phyloP scores from a whole-genome alignment of 64 coral and sea anemone genomes.

The Stichodactyla helianthus region DNA sequence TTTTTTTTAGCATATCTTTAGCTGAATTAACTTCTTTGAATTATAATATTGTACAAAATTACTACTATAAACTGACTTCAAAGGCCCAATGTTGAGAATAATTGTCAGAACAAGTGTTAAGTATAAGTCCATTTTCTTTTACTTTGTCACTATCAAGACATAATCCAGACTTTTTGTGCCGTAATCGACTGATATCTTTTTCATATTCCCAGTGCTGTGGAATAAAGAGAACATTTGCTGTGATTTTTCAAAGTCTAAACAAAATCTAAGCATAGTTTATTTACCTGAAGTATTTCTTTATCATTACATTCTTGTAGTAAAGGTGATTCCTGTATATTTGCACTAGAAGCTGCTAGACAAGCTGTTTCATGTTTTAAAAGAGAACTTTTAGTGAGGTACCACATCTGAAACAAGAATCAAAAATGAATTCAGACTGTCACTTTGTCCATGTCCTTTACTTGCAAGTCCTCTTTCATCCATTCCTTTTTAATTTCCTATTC shows the following conservation, averaged over 20 bases:
- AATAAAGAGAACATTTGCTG: not conserved
- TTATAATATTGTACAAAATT: not conserved
- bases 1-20: no score
- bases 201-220: constrained; percentile 83
- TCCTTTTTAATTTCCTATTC: not conserved
- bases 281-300: not conserved
- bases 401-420: constrained; percentile 30
- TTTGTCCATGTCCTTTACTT: not conserved
- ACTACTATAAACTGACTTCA: constrained; percentile 25
- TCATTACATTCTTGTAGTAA: constrained; percentile 70
- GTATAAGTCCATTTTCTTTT: constrained; percentile 65
- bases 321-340: constrained; percentile 40
- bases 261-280: not conserved
- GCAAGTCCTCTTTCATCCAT: not conserved
- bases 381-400: constrained; percentile 69
- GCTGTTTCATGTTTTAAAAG: constrained; percentile 80
- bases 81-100: constrained; percentile 62
- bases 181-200: constrained; percentile 54
- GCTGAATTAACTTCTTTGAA: not conserved
- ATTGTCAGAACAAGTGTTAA: constrained; percentile 55
- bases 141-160: constrained; percentile 83
- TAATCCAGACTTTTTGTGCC: constrained; percentile 59
- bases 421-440: not conserved
- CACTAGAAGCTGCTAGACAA: constrained; percentile 60
- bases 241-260: not conserved